These are phyloP conservation scores for Eublepharis macularius DNA, from an alignment of 2,113 vertebrate species.

Conservation along the genomic window DNA sequence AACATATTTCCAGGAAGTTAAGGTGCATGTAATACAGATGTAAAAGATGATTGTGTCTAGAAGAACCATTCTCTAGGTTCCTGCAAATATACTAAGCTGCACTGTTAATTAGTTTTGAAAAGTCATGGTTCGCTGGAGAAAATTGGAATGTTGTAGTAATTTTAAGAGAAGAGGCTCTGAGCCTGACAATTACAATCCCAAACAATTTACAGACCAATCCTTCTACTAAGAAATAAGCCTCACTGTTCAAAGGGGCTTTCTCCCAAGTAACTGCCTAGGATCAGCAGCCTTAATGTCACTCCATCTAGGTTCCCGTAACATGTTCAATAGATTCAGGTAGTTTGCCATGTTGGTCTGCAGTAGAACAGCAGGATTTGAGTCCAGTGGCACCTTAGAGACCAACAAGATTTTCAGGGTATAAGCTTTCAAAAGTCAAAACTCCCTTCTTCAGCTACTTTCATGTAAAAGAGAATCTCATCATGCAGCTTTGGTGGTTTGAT, in stretches of 20 bases:
- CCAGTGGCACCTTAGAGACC: too few species aligned
- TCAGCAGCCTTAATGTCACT: constrained; percentile 33
- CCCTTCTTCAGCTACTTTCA: too few species aligned
- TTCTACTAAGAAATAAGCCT: neutral
- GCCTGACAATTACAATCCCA: constrained; percentile 21
- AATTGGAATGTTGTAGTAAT: constrained; percentile 22
- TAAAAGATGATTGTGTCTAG: neutral
- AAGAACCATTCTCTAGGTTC: neutral
- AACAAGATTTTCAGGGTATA: too few species aligned
- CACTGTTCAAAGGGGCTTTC: neutral
- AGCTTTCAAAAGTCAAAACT: too few species aligned
- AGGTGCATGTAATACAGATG: neutral
- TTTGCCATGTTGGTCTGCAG: too few species aligned
- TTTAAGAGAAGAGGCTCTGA: constrained; percentile 27
- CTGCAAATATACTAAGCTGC: constrained; percentile 24
- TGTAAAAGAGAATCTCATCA: constrained; percentile 37
- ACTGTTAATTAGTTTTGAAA: constrained; percentile 27
- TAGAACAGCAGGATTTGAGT: too few species aligned
- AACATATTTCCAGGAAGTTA: neutral
- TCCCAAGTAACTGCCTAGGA: neutral
- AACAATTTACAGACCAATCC: constrained; percentile 15
- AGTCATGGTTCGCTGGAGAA: neutral
- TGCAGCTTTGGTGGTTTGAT: constrained; percentile 49
- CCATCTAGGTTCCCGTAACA: neutral
- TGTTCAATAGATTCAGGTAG: constrained; percentile 12